Evolutionary conservation across 2,888 invertebrate genomes (phyloP).

Genomic region (Tortrix viridana): DNA sequence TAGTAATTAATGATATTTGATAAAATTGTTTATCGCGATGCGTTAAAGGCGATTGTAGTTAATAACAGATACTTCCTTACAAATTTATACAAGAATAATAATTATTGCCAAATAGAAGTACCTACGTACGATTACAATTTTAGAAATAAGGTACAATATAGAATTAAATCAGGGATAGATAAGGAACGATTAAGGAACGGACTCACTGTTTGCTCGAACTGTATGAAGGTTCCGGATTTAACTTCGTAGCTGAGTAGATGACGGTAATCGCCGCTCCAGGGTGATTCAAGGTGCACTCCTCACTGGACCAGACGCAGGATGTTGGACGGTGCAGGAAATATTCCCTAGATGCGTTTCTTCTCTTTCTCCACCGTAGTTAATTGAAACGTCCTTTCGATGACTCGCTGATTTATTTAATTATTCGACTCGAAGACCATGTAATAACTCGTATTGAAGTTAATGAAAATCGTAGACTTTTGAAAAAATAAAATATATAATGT

Average conservation of each 20-base stretch:
- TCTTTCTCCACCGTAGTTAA: background rate
- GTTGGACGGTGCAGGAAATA: conserved; percentile 1
- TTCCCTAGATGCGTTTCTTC: background rate
- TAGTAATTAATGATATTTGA: too few relatives aligned
- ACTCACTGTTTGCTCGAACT: conserved; percentile 2
- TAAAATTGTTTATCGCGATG: too few relatives aligned
- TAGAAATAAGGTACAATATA: background rate
- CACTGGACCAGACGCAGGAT: background rate
- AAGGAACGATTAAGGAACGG: conserved; percentile 1
- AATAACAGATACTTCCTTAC: too few relatives aligned
- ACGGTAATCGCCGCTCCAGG: background rate
- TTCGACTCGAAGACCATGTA: conserved; percentile 5
- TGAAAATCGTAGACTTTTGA: background rate
- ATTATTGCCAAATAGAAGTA: too few relatives aligned
- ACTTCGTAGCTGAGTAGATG: background rate
- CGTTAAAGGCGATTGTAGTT: too few relatives aligned
- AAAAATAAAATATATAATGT: too few relatives aligned
- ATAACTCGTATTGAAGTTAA: background rate
- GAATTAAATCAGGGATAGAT: background rate
- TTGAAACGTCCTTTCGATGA: background rate
- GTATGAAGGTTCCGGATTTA: background rate
- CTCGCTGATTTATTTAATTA: conserved; percentile 1
- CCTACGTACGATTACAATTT: background rate
- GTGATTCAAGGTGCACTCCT: background rate
- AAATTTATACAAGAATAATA: too few relatives aligned